These are phyloP conservation scores for Anoplopoma fimbria DNA, from an alignment of 2,113 vertebrate species.

Conservation along the genomic window DNA sequence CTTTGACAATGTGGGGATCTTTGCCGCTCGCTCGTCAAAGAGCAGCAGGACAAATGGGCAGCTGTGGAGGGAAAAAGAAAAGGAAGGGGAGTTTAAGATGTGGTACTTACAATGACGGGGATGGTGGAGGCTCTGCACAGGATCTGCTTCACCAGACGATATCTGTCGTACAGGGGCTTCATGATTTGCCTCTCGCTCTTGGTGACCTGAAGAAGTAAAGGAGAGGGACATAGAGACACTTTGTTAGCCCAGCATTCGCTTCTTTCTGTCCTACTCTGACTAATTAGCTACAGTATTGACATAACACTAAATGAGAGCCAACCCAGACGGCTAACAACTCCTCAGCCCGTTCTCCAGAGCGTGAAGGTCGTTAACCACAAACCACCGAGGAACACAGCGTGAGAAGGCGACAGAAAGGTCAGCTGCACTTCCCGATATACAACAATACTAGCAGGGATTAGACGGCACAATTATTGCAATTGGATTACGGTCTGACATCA, in stretches of 20 bases:
- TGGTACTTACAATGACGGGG: constrained; percentile 93
- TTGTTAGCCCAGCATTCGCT: constrained; percentile 17
- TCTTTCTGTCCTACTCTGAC: not conserved
- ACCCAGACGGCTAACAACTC: constrained; percentile 15
- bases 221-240: not conserved
- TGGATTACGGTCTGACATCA: constrained; percentile 16
- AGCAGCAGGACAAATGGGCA: not conserved
- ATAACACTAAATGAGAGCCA: constrained; percentile 37
- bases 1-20: constrained; percentile 30
- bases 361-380: constrained; percentile 13
- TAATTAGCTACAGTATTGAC: not conserved
- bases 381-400: not conserved
- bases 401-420: constrained; percentile 26
- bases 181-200: constrained; percentile 93
- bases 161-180: constrained; percentile 97
- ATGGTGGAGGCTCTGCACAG: constrained; percentile 92
- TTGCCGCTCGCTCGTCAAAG: not conserved
- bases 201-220: constrained; percentile 85
- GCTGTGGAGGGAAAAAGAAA: not conserved
- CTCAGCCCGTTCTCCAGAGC: not conserved
- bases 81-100: not conserved
- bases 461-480: not conserved
- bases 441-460: not conserved
- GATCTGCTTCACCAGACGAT: constrained; percentile 97
- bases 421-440: constrained; percentile 13